These are phyloP conservation scores for Lepisosteus osseus DNA, from an alignment of 2,113 vertebrate genomes.

Conservation along the genomic window DNA sequence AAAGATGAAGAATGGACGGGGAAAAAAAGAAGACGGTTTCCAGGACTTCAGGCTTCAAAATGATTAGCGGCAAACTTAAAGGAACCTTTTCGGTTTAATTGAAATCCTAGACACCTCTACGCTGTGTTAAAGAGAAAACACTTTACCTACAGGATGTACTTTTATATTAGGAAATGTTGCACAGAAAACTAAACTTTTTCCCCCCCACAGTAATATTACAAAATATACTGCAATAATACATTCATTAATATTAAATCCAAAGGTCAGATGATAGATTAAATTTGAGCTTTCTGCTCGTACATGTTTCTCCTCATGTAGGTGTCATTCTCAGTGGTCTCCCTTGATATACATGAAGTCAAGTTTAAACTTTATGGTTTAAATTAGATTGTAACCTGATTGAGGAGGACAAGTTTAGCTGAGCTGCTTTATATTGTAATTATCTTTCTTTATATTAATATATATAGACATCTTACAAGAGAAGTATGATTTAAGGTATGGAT, in stretches of 20 bases:
- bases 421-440: too few species aligned
- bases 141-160: too few species aligned
- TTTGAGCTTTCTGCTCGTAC: constrained; percentile 12
- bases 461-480: too few species aligned
- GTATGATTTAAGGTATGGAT: too few species aligned
- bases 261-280: constrained; percentile 4
- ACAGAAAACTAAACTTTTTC: too few species aligned
- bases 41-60: constrained; percentile 1
- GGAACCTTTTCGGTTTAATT: background rate
- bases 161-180: too few species aligned
- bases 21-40: constrained; percentile 6
- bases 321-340: constrained; percentile 35
- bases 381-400: constrained; percentile 48
- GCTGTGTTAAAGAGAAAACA: too few species aligned
- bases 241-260: too few species aligned
- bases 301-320: constrained; percentile 2
- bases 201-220: too few species aligned
- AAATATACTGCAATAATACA: too few species aligned
- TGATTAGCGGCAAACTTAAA: background rate
- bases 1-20: constrained; percentile 38
- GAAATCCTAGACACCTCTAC: background rate
- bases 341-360: constrained; percentile 45
- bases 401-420: constrained; percentile 46
- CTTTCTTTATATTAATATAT: too few species aligned
- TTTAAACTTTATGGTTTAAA: constrained; percentile 43